Conservation (phyloP, 2,113 vertebrate genomes). For the Artemisiospiza belli region DNA sequence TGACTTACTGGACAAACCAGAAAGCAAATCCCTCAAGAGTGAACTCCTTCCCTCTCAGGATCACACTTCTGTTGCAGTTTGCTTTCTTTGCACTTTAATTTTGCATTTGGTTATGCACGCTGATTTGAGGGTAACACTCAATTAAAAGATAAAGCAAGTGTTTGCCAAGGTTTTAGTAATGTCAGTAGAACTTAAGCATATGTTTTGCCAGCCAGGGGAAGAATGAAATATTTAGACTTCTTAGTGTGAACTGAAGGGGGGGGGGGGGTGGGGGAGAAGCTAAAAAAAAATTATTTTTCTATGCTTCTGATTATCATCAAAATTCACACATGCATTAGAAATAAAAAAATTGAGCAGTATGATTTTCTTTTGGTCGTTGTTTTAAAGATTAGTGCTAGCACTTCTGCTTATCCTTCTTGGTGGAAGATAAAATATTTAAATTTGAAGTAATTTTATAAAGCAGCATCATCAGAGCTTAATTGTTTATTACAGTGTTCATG, state of each 20-base stretch:
- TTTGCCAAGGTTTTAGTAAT: background rate
- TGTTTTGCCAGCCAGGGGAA: background rate
- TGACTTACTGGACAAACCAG: background rate
- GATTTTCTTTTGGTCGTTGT: background rate
- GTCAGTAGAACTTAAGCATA: background rate
- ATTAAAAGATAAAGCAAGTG: background rate
- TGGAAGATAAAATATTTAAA: constrained; percentile 46
- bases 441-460: constrained; percentile 57
- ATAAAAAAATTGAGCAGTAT: background rate
- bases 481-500: constrained; percentile 53
- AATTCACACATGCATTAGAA: background rate
- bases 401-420: constrained; percentile 10
- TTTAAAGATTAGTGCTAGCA: constrained; percentile 7
- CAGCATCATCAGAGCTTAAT: constrained; percentile 55
- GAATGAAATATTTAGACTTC: background rate
- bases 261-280: fast-evolving
- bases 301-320: background rate
- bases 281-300: background rate
- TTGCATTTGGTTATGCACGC: background rate
- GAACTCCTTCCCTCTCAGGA: background rate
- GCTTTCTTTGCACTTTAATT: background rate
- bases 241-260: background rate
- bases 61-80: background rate
- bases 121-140: background rate
- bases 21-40: background rate